Base-by-base conservation (phyloP, 2,113 vertebrate genomes). In the Alligator sinensis region DNA sequence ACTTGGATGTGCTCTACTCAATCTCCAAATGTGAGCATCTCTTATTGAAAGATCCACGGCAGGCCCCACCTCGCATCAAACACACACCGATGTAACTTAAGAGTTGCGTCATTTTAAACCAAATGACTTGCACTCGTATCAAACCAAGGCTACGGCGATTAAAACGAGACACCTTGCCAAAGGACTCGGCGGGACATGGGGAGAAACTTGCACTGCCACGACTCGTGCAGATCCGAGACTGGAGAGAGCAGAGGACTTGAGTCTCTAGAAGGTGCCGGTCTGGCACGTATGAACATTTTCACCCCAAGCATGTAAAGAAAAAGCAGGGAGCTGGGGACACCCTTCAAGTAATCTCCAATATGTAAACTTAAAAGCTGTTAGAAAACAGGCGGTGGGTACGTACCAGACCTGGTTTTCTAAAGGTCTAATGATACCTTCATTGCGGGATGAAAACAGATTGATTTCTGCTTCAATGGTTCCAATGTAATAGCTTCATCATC, bases 11-110 rank as follows among this genome's bases (percentile, higher is more conserved):
- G 5, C 4, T 78, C 28, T 0, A 28, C 30, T 0, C 54, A 68
- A 9, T 12, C 21, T 34, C 30, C n/a, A 5, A 72, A 18, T 24
- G 58, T 63, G 3, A 60, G 77, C 58, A 82, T 30, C 38, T 22
- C 66, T 3, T 47, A 0, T 12, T 28, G 1, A 5, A 57, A 58
- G 77, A 17, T 1, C 15, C 24, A 4, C 9, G 12, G 0, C 0
- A 6, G 72, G 63, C 13, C 25, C 80, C 72, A 66, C 57, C 76
- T 72, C 86, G 59, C 38, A 77, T 83, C 90, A 78, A 66, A 5
- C 62, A 78, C 3, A 0, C 55, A 24, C 22, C 68, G 60, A 5
- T 11, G 14, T 2, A n/a, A 77, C 89, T 91, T 38, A 7, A 0
- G 80, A 27, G 34, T 28, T 24, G 62, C 76, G 5, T 19, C 60